phyloP scores from a whole-genome alignment of 2,797 vertebrate genomes.

The Sebastes diaconus region DNA sequence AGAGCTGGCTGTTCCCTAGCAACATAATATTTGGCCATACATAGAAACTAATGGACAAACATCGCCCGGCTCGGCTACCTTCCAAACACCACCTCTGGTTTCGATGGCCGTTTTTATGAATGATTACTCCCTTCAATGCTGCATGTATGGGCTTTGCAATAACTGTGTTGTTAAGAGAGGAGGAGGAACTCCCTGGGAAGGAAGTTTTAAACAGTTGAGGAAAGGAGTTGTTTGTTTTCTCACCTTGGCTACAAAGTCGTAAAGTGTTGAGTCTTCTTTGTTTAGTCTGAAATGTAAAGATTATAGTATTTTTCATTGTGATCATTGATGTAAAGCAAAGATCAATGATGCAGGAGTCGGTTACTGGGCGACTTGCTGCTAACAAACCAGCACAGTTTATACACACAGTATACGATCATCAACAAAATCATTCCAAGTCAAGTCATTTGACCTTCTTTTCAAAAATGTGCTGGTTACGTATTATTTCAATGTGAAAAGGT shows the following conservation, averaged over 20 bases:
- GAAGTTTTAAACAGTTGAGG: constrained; percentile 30
- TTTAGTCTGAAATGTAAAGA: background rate
- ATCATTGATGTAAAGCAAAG: background rate
- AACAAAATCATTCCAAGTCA: background rate
- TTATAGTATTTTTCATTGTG: background rate
- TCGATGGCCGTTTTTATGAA: constrained; percentile 53
- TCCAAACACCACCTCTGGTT: constrained; percentile 57
- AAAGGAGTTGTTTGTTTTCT: constrained; percentile 44
- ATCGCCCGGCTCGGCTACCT: constrained; percentile 21
- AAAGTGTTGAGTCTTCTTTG: background rate
- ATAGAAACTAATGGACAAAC: constrained; percentile 77
- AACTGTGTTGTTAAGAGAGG: constrained; percentile 10
- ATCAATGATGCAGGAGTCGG: background rate
- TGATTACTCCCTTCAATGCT: constrained; percentile 36
- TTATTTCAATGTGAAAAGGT: background rate
- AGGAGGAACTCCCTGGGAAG: constrained; percentile 34
- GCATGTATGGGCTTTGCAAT: constrained; percentile 20
- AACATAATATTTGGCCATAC: constrained; percentile 81
- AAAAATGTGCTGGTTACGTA: background rate
- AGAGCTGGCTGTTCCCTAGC: constrained; percentile 73
- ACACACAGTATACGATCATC: background rate
- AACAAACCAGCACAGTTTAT: background rate
- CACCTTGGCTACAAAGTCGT: constrained; percentile 13
- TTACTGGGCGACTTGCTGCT: background rate
- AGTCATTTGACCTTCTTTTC: background rate